A percentile compares a stretch with the other conserved stretches of the same genome.
phyloP scores from a whole-genome alignment of 92 coral and sea anemone species.

The Plumapathes pennacea region DNA sequence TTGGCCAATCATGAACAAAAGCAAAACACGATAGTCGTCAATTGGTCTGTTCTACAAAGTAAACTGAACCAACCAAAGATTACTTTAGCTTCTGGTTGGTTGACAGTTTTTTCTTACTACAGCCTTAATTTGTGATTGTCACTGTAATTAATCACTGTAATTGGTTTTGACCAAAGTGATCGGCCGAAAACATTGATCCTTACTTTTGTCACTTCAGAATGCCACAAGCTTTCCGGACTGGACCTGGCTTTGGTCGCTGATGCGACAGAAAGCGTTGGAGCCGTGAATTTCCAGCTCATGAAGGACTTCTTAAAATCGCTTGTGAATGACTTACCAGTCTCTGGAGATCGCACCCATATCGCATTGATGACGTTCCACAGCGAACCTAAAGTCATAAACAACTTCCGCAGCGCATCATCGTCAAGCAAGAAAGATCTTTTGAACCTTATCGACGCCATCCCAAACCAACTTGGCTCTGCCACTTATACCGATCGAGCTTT shows the following conservation, averaged over 20 bases:
- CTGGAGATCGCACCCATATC: slow-evolving; percentile 1
- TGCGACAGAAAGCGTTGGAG: slow-evolving; percentile 7
- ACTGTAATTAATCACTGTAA: too few species aligned
- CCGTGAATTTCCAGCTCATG: not conserved
- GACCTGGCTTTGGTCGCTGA: slow-evolving; percentile 18
- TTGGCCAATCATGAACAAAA: too few species aligned
- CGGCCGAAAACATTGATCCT: too few species aligned
- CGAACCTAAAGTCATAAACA: not conserved
- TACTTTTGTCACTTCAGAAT: too few species aligned
- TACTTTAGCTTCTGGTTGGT: too few species aligned
- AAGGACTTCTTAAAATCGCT: slow-evolving; percentile 10
- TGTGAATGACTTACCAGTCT: slow-evolving; percentile 2
- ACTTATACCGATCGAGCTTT: slow-evolving; percentile 21
- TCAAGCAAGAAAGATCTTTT: slow-evolving; percentile 1
- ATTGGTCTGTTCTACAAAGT: too few species aligned
- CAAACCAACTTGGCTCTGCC: not conserved
- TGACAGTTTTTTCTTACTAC: too few species aligned
- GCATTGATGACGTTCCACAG: slow-evolving; percentile 2
- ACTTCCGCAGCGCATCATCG: not conserved
- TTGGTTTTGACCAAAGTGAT: too few species aligned
- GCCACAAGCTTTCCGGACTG: too few species aligned
- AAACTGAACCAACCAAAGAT: too few species aligned
- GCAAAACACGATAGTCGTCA: too few species aligned
- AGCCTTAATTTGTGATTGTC: too few species aligned
- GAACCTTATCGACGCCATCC: not conserved